A percentile compares a stretch with the other conserved stretches of the same genome.
Conservation (phyloP, 53 echinoderm and acorn worm species). For the Luidia sarsii region DNA sequence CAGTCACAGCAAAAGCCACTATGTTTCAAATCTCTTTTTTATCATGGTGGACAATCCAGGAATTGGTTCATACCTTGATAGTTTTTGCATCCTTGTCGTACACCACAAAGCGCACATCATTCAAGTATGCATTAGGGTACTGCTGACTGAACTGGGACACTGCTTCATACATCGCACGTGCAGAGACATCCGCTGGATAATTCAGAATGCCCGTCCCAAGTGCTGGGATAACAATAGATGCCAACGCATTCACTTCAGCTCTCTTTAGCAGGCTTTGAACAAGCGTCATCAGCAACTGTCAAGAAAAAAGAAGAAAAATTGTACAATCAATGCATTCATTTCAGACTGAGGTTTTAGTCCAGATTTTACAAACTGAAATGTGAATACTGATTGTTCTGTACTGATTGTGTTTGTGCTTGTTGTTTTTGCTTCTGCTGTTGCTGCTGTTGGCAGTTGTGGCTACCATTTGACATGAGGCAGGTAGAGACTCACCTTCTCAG, state of each 20-base stretch:
- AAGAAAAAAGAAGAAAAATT: background rate
- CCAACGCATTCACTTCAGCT: conserved; percentile 13
- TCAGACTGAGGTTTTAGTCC: no score
- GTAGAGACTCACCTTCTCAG: conserved; percentile 15
- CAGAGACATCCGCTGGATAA: conserved; percentile 48
- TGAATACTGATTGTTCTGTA: no score
- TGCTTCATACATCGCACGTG: conserved; percentile 55
- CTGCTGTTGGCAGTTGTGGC: no score
- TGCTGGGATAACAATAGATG: conserved; percentile 63
- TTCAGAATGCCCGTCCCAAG: conserved; percentile 59
- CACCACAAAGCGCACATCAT: conserved; percentile 59
- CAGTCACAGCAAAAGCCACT: no score
- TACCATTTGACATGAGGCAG: no score
- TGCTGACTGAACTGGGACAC: conserved; percentile 41
- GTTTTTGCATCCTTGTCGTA: conserved; percentile 57
- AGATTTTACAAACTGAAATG: no score
- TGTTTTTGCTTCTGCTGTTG: no score
- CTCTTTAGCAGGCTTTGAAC: conserved; percentile 2
- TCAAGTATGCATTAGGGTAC: conserved; percentile 25
- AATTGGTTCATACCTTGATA: conserved; percentile 40
- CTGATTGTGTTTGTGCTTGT: no score
- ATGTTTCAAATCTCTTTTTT: no score
- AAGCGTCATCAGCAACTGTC: conserved; percentile 25
- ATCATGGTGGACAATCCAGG: no score
- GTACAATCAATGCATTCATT: no score